A percentile compares a stretch with the other conserved stretches of the same genome.
Conservation (phyloP, 2,888 invertebrate genomes). For the Pycnomerus fuliginosus region DNA sequence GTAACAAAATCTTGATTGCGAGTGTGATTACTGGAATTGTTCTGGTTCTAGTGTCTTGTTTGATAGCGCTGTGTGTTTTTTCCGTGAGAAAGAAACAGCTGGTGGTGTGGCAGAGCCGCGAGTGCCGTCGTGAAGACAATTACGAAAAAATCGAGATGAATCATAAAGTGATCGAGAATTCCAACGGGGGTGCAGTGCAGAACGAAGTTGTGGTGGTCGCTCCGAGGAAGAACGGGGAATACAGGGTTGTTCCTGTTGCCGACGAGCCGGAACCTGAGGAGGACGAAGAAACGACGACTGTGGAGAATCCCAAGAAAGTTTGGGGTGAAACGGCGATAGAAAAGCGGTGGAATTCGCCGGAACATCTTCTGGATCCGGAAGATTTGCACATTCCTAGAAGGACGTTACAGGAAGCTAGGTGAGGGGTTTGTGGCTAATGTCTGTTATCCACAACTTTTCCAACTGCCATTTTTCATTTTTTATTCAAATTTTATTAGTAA, state of each 20-base stretch:
- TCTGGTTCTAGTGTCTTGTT: slow-evolving; percentile 66
- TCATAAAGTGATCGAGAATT: slow-evolving; percentile 53
- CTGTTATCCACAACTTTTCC: not conserved
- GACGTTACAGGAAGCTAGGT: slow-evolving; percentile 62
- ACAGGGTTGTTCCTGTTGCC: slow-evolving; percentile 65
- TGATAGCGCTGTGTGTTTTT: slow-evolving; percentile 65
- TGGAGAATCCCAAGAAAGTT: slow-evolving; percentile 34
- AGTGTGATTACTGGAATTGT: slow-evolving; percentile 68
- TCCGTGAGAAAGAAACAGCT: slow-evolving; percentile 62
- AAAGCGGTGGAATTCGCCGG: slow-evolving; percentile 41
- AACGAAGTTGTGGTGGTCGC: slow-evolving; percentile 48
- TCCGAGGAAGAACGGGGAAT: slow-evolving; percentile 65
- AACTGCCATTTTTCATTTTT: not conserved
- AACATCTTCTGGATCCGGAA: slow-evolving; percentile 37
- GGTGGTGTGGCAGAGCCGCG: slow-evolving; percentile 55
- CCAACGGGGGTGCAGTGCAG: slow-evolving; percentile 35
- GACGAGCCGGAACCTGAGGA: slow-evolving; percentile 63
- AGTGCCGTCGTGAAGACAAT: slow-evolving; percentile 58
- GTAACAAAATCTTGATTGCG: slow-evolving; percentile 63
- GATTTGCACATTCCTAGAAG: slow-evolving; percentile 60
- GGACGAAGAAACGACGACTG: slow-evolving; percentile 55
- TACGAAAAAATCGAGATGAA: slow-evolving; percentile 80
- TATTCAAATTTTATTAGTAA: not conserved
- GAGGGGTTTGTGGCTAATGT: slow-evolving; percentile 24
- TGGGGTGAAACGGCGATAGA: slow-evolving; percentile 28